Percentiles rank a stretch among this genome's conserved stretches.
Evolutionary conservation across 2,113 vertebrate species (phyloP).

Genomic region (Phodopus roborovskii): DNA sequence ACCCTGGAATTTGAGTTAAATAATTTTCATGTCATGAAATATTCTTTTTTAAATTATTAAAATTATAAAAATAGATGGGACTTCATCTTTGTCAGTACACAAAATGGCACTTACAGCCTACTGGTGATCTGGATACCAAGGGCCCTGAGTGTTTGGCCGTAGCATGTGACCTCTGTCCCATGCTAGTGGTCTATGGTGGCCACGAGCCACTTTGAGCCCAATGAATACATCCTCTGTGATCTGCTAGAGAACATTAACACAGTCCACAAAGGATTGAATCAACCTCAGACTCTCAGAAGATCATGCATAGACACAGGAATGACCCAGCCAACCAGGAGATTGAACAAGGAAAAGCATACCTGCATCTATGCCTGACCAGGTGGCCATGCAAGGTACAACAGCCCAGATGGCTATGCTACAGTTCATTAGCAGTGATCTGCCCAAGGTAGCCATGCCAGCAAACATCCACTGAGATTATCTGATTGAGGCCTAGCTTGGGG

Average conservation of each 20-base stretch:
- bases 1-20: constrained; percentile 18
- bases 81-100: constrained; percentile 98
- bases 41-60: background rate
- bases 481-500: constrained; percentile 95
- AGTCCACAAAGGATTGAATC: constrained; percentile 92
- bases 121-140: constrained; percentile 91
- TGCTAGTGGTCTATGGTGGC: constrained; percentile 93
- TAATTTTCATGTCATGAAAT: constrained; percentile 26
- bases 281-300: background rate
- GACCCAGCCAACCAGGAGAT: constrained; percentile 92
- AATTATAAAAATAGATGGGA: constrained; percentile 68
- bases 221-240: constrained; percentile 91
- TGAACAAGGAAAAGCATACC: constrained; percentile 93
- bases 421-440: constrained; percentile 97
- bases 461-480: constrained; percentile 98
- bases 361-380: constrained; percentile 93
- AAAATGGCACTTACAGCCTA: constrained; percentile 97
- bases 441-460: constrained; percentile 94
- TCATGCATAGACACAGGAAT: background rate
- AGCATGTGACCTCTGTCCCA: constrained; percentile 92
- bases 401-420: constrained; percentile 99
- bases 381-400: constrained; percentile 97
- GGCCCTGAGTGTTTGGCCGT: constrained; percentile 90
- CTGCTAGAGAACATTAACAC: constrained; percentile 92
- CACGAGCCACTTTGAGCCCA: constrained; percentile 97